Evolutionary conservation across 2,113 vertebrate species (phyloP).

Genomic region (pig (Sus scrofa)): DNA sequence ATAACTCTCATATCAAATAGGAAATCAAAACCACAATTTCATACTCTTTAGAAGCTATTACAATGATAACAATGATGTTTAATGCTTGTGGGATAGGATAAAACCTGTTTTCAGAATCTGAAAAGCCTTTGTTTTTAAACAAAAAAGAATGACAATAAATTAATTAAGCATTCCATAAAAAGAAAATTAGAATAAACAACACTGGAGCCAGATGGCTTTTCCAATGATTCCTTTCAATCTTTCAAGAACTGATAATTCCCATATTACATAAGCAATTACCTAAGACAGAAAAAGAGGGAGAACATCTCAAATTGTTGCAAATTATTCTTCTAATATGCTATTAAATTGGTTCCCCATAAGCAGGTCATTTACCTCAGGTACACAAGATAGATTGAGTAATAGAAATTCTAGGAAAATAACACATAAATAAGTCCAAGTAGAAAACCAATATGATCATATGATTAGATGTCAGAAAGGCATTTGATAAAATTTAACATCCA

Average conservation of each 20-base stretch:
- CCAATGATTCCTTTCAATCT: conserved; percentile 77
- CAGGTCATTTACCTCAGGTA: conserved; percentile 21
- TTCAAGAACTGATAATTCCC: conserved; percentile 72
- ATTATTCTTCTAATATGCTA: conserved; percentile 29
- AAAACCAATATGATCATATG: neutral
- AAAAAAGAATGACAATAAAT: conserved; percentile 80
- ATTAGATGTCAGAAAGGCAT: neutral
- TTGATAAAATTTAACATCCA: neutral
- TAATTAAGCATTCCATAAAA: conserved; percentile 83
- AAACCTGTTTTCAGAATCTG: conserved; percentile 71
- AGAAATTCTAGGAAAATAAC: neutral
- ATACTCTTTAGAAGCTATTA: conserved; percentile 57
- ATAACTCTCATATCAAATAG: conserved; percentile 66
- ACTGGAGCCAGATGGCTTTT: conserved; percentile 79
- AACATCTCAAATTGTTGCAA: conserved; percentile 35
- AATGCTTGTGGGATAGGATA: conserved; percentile 50
- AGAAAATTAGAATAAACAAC: conserved; percentile 79
- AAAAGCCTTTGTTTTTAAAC: conserved; percentile 80
- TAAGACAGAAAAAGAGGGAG: conserved; percentile 66
- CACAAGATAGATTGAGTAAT: neutral
- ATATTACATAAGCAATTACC: conserved; percentile 69
- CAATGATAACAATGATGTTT: conserved; percentile 53
- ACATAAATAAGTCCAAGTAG: neutral
- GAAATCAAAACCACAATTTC: conserved; percentile 65
- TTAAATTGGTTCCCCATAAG: neutral